These are phyloP conservation scores for Capromys pilorides DNA, from an alignment of 2,797 vertebrate species.

Conservation along the genomic window DNA sequence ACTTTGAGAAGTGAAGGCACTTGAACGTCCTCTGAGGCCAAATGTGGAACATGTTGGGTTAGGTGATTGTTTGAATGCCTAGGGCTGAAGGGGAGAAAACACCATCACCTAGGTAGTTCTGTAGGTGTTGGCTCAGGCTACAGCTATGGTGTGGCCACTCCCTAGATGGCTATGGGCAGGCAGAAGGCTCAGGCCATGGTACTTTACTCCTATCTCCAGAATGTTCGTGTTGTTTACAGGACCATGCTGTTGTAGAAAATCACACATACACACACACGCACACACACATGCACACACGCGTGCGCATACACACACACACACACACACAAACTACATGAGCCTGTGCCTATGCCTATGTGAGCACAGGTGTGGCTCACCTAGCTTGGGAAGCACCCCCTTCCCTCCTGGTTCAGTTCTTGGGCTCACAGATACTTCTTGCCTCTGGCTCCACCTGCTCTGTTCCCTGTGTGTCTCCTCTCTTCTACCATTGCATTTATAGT, in stretches of 20 bases:
- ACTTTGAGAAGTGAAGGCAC: too few species aligned
- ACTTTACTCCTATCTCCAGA: neutral
- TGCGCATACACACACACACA: too few species aligned
- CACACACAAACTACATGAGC: neutral
- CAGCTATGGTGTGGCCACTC: neutral
- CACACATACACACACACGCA: too few species aligned
- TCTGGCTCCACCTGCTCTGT: neutral
- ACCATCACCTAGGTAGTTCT: neutral
- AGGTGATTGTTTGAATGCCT: neutral
- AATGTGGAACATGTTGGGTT: neutral
- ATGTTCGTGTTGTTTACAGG: neutral
- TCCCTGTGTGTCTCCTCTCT: neutral
- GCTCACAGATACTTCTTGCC: neutral
- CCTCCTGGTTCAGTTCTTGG: neutral
- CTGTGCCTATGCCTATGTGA: neutral
- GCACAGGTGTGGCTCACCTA: neutral
- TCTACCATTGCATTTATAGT: neutral
- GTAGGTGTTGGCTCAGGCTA: neutral
- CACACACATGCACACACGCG: too few species aligned
- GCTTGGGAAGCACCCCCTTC: neutral
- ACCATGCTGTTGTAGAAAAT: neutral
- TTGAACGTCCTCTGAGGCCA: neutral
- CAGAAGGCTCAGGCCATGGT: neutral
- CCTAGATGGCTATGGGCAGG: neutral
- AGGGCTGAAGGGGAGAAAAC: neutral